phyloP scores from a whole-genome alignment of 2,113 vertebrate genomes.

The Megatriorchis doriae region DNA sequence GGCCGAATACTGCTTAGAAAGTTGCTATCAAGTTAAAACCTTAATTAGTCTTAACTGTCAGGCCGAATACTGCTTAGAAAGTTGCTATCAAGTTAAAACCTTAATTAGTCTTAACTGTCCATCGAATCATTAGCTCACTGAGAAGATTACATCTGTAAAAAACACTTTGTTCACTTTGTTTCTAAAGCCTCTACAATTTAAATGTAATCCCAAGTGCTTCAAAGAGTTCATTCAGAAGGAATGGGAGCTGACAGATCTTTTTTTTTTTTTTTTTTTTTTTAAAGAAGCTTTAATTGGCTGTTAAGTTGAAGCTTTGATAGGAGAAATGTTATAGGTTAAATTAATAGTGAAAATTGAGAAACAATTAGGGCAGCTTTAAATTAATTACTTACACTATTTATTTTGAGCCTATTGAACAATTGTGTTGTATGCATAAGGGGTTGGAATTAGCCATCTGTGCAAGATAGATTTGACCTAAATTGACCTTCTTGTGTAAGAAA shows the following conservation, averaged over 20 bases:
- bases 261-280: neutral
- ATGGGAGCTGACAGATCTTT: neutral
- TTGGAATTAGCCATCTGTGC: conserved; percentile 42
- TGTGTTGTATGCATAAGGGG: neutral
- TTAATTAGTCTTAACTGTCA: no score
- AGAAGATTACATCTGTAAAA: neutral
- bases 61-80: neutral
- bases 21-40: neutral
- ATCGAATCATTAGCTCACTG: neutral
- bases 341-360: neutral
- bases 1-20: neutral
- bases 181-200: neutral
- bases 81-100: neutral
- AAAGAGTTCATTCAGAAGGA: neutral
- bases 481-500: neutral
- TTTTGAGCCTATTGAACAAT: conserved; percentile 37
- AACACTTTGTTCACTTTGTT: neutral
- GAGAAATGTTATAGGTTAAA: neutral
- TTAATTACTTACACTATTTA: conserved; percentile 39
- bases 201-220: neutral
- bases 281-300: conserved; percentile 29
- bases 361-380: conserved; percentile 55
- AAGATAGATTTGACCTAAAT: conserved; percentile 8
- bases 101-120: neutral
- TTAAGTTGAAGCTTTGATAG: neutral